Conservation (phyloP, 2,113 vertebrate genomes). For the Canis aureus region DNA sequence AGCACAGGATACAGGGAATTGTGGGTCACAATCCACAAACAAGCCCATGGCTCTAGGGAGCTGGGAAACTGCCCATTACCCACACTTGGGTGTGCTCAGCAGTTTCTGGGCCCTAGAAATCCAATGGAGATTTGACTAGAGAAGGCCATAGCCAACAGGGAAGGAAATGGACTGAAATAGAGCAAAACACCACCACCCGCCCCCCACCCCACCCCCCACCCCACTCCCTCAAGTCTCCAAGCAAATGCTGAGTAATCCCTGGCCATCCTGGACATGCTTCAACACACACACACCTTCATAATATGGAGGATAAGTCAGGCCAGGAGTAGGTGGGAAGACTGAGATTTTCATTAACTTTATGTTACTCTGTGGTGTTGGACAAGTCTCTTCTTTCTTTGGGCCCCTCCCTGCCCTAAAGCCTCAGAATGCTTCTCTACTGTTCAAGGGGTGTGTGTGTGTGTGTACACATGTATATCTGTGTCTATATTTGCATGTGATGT, state of each 20-base stretch:
- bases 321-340: background rate
- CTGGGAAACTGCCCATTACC: conserved; percentile 21
- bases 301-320: background rate
- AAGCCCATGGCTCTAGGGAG: conserved; percentile 55
- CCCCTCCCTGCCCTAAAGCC: background rate
- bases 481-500: background rate
- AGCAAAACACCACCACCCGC: background rate
- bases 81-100: background rate
- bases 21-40: conserved; percentile 44
- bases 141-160: background rate
- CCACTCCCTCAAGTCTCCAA: background rate
- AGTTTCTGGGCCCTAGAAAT: conserved; percentile 25
- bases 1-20: conserved; percentile 40
- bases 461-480: background rate
- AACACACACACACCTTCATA: background rate
- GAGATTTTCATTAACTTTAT: conserved; percentile 37
- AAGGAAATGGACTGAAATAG: conserved; percentile 16
- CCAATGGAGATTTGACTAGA: background rate
- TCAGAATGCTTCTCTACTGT: background rate
- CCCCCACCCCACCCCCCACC: background rate
- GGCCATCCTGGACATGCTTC: background rate
- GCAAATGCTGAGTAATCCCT: background rate
- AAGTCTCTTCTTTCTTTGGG: background rate
- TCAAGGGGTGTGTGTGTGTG: background rate
- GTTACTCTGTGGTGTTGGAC: background rate